A percentile compares a stretch with the other conserved stretches of the same genome.
Evolutionary conservation across 2,888 invertebrate species (phyloP).

Genomic region (Cosmorhoe ocellata): DNA sequence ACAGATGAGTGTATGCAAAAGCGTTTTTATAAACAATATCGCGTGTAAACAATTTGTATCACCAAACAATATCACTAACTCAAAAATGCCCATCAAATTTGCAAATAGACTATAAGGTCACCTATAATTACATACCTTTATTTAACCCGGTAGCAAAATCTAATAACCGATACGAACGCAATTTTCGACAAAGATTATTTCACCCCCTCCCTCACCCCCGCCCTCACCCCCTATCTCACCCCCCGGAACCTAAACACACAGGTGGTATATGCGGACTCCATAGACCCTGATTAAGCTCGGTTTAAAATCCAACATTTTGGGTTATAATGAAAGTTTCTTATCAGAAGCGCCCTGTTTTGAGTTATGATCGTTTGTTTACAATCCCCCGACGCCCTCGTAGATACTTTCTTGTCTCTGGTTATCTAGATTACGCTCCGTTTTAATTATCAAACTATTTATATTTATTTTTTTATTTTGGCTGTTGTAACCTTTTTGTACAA

Average conservation of each 20-base stretch:
- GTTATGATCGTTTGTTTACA: slow-evolving; percentile 65
- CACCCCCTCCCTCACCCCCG: too few relatives aligned
- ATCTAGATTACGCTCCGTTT: slow-evolving; percentile 25
- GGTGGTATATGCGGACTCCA: slow-evolving; percentile 60
- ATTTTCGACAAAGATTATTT: slow-evolving; percentile 70
- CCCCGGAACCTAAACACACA: slow-evolving; percentile 69
- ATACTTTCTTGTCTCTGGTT: slow-evolving; percentile 34
- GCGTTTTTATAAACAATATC: slow-evolving; percentile 1
- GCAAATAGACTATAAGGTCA: slow-evolving; percentile 32
- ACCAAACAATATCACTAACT: slow-evolving; percentile 18
- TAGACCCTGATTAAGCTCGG: slow-evolving; percentile 75
- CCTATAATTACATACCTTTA: slow-evolving; percentile 45
- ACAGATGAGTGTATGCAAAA: too few relatives aligned
- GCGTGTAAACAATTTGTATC: slow-evolving; percentile 12
- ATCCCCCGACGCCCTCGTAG: slow-evolving; percentile 31
- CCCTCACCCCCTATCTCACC: slow-evolving; percentile 34
- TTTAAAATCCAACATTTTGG: slow-evolving; percentile 79
- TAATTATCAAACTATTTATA: slow-evolving; percentile 2
- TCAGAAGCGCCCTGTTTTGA: slow-evolving; percentile 74
- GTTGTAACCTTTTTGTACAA: too few relatives aligned
- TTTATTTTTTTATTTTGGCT: slow-evolving; percentile 2
- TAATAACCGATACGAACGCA: slow-evolving; percentile 68
- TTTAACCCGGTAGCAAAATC: slow-evolving; percentile 54
- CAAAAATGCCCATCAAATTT: slow-evolving; percentile 29
- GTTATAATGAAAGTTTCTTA: slow-evolving; percentile 80